These are phyloP conservation scores for Rhipidura dahli DNA, from an alignment of 2,113 vertebrate genomes.

Conservation along the genomic window DNA sequence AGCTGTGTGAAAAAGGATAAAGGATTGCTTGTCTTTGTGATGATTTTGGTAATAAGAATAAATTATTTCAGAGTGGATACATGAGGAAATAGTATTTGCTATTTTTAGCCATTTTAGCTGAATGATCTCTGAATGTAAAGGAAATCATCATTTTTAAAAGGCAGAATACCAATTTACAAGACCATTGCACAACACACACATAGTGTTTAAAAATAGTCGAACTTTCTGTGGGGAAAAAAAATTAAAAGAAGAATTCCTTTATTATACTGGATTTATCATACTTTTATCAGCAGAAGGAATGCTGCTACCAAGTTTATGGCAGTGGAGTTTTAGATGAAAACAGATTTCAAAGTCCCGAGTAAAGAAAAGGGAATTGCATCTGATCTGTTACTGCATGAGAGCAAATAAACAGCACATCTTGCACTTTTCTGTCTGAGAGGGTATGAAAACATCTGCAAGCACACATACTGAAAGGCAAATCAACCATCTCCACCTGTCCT, in stretches of 20 bases:
- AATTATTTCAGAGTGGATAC: not conserved
- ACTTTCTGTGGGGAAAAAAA: not conserved
- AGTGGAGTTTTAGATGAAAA: not conserved
- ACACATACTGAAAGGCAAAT: not conserved
- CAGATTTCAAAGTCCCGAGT: not conserved
- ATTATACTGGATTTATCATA: not conserved
- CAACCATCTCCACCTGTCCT: not conserved
- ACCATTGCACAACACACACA: not conserved
- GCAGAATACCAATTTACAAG: not conserved
- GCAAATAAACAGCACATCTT: constrained; percentile 27
- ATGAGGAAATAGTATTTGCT: not conserved
- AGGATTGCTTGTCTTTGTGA: not conserved
- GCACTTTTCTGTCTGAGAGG: not conserved
- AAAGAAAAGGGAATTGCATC: constrained; percentile 23
- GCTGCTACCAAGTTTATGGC: not conserved
- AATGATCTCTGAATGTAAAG: not conserved
- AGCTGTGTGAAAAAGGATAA: not conserved
- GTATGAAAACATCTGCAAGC: not conserved
- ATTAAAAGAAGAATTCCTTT: not conserved
- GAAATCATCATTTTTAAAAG: not conserved
- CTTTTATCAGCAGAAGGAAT: not conserved
- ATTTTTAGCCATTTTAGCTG: not conserved
- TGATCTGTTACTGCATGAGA: constrained; percentile 28
- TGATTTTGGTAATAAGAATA: not conserved
- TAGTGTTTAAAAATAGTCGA: not conserved